Evolutionary conservation across 2,888 invertebrate species (phyloP).

Genomic region (Luperina testacea): DNA sequence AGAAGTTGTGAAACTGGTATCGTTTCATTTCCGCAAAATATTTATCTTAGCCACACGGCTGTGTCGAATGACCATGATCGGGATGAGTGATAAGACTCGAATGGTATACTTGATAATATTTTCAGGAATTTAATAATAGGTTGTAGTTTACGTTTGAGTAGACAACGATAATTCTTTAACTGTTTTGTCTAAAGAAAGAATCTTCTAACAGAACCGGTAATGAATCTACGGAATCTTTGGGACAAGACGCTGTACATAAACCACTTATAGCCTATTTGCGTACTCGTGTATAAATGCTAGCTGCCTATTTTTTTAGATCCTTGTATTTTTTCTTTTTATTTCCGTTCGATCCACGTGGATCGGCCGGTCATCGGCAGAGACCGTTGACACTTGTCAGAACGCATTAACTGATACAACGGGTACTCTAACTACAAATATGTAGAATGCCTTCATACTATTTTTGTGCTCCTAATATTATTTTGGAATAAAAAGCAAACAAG

Average conservation of each 20-base stretch:
- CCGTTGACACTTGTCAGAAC: constrained; percentile 73
- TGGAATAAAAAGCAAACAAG: constrained; percentile 4
- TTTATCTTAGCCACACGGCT: constrained; percentile 55
- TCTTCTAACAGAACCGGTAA: background rate
- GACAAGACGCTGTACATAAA: constrained; percentile 37
- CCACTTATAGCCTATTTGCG: constrained; percentile 34
- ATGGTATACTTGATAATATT: constrained; percentile 29
- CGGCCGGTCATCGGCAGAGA: constrained; percentile 57
- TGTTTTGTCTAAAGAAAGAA: constrained; percentile 6
- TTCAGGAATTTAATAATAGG: constrained; percentile 17
- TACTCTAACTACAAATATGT: constrained; percentile 21
- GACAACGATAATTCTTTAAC: background rate
- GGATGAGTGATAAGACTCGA: constrained; percentile 50
- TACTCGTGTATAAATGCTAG: constrained; percentile 30
- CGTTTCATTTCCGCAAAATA: constrained; percentile 57
- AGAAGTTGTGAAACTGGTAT: constrained; percentile 35
- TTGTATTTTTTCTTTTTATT: constrained; percentile 44
- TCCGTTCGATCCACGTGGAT: constrained; percentile 30
- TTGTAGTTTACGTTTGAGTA: background rate
- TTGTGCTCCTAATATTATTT: constrained; percentile 6
- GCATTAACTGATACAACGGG: constrained; percentile 61
- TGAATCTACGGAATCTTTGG: background rate
- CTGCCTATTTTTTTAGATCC: constrained; percentile 15
- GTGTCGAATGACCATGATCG: constrained; percentile 49
- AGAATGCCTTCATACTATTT: constrained; percentile 21